phyloP scores from a whole-genome alignment of 2,113 vertebrate species.

The Gobiocypris rarus region DNA sequence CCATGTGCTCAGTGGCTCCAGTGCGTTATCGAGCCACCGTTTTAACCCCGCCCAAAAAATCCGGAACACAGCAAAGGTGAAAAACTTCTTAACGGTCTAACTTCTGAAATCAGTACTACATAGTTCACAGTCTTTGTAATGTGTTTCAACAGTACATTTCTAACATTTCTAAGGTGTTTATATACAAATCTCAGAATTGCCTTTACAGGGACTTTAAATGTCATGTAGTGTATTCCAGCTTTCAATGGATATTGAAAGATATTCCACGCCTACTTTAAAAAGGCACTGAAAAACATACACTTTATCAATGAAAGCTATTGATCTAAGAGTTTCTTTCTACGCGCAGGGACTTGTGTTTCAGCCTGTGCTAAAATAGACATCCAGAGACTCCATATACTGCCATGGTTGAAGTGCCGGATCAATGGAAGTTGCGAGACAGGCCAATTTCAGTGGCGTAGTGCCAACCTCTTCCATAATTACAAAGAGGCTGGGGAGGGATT shows the following conservation, averaged over 20 bases:
- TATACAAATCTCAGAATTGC: no score
- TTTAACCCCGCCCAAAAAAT: no score
- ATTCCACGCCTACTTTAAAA: neutral
- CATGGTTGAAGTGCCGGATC: slow-evolving; percentile 4
- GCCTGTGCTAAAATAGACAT: slow-evolving; percentile 1
- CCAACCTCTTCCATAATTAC: slow-evolving; percentile 22
- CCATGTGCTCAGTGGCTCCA: no score
- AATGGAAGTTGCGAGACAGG: slow-evolving; percentile 8
- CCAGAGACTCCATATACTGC: slow-evolving; percentile 12
- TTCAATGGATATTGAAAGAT: neutral
- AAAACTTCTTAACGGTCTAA: no score
- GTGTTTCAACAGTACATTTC: no score
- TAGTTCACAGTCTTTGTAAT: no score
- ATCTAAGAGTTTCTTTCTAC: slow-evolving; percentile 30
- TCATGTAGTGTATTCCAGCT: neutral
- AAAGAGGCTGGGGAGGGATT: slow-evolving; percentile 2
- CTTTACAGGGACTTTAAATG: no score
- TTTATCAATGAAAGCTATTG: slow-evolving; percentile 26
- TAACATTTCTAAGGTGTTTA: no score
- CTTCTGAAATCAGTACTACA: no score
- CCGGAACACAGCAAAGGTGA: no score
- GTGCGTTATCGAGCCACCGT: no score
- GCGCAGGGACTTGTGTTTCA: neutral
- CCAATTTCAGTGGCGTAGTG: neutral
- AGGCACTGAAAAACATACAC: neutral